phyloP scores from a whole-genome alignment of 2,797 vertebrate species.

The Cirrhinus molitorella region DNA sequence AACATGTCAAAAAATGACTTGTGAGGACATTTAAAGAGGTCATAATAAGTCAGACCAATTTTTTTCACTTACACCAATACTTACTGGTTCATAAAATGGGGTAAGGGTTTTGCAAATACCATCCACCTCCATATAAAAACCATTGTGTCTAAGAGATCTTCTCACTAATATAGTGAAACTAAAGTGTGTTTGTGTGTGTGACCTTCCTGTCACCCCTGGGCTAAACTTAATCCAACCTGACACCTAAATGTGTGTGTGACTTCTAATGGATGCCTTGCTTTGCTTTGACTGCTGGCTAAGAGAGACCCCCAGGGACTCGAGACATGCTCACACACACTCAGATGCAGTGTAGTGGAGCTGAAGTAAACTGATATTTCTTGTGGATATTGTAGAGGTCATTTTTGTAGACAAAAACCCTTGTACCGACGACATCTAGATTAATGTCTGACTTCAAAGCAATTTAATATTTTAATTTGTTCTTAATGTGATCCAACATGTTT shows the following conservation, averaged over 20 bases:
- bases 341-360: not conserved
- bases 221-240: slow-evolving; percentile 48
- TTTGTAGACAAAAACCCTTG: not conserved
- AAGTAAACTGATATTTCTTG: slow-evolving; percentile 8
- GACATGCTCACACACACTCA: not conserved
- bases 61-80: not conserved
- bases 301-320: slow-evolving; percentile 24
- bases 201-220: slow-evolving; percentile 41
- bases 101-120: not conserved
- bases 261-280: slow-evolving; percentile 44
- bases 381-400: slow-evolving; percentile 7
- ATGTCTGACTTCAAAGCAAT: not conserved
- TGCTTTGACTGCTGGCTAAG: slow-evolving; percentile 42
- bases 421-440: not conserved
- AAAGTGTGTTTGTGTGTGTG: not conserved
- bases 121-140: not conserved
- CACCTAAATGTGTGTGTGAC: slow-evolving; percentile 31
- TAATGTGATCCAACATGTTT: not conserved
- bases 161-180: not conserved
- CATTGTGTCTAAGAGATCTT: not conserved
- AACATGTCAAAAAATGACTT: not conserved
- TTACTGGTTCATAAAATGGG: not conserved
- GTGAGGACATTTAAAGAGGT: not conserved
- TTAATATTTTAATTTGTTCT: slow-evolving; percentile 3
- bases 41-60: not conserved